Conservation (phyloP, 2,113 vertebrate species). For the Chionodraco myersi region DNA sequence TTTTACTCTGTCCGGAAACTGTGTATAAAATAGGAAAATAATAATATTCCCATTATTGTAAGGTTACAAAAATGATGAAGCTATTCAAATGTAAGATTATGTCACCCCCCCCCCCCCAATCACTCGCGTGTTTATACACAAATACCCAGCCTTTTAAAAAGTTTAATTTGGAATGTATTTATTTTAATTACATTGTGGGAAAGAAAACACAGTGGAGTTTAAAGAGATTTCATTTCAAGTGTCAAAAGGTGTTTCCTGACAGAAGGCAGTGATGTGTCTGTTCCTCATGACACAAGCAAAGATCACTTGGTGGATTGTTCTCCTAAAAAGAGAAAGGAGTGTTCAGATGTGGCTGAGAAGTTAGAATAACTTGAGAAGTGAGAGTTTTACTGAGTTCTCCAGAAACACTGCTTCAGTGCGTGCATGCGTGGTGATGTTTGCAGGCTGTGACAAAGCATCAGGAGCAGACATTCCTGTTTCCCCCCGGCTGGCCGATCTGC, state of each 20-base stretch:
- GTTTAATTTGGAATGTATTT: background rate
- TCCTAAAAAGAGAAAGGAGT: background rate
- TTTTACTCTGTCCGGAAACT: background rate
- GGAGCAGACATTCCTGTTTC: constrained; percentile 67
- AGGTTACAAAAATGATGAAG: background rate
- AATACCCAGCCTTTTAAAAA: background rate
- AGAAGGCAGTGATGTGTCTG: constrained; percentile 39
- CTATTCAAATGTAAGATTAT: background rate
- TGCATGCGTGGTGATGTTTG: background rate
- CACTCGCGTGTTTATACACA: too few species aligned
- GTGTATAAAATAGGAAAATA: background rate
- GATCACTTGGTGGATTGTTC: background rate
- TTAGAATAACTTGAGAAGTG: constrained; percentile 51
- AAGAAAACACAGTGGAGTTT: background rate
- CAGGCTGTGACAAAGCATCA: constrained; percentile 53
- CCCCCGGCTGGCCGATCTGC: constrained; percentile 60
- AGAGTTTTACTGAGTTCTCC: background rate
- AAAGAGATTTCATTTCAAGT: constrained; percentile 23
- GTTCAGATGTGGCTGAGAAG: constrained; percentile 23
- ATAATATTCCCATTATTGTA: too few species aligned
- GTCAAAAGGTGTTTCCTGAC: constrained; percentile 53
- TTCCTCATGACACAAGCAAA: constrained; percentile 7
- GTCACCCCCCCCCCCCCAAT: too few species aligned
- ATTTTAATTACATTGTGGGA: background rate
- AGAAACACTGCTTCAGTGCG: background rate